Conservation (phyloP, 2,113 vertebrate genomes). For the Vireo altiloquus region DNA sequence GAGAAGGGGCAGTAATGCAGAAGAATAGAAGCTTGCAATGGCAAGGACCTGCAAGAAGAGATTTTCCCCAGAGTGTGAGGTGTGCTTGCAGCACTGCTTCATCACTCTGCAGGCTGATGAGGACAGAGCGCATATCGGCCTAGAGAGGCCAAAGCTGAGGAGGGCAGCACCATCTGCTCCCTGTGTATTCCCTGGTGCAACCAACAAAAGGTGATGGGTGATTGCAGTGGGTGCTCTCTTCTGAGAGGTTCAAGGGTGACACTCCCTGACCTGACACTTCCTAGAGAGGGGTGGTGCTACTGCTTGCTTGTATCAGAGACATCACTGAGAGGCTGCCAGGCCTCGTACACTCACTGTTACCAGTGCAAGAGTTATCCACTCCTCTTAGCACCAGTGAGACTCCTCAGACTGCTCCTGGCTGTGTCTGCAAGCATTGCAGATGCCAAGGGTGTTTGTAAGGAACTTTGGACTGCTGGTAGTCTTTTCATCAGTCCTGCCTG, state of each 20-base stretch:
- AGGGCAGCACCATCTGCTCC: background rate
- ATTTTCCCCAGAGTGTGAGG: background rate
- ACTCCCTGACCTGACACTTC: background rate
- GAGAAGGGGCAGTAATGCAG: background rate
- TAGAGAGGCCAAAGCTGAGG: background rate
- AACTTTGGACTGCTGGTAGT: background rate
- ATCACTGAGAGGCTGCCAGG: background rate
- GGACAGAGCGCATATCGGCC: rapidly evolving
- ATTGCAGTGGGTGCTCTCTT: too few relatives aligned
- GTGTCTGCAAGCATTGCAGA: background rate
- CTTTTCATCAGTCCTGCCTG: background rate
- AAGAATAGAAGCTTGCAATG: background rate
- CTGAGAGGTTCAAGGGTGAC: too few relatives aligned
- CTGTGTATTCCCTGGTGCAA: rapidly evolving
- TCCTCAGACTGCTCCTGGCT: background rate
- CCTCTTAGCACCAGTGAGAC: background rate
- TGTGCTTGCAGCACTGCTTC: background rate
- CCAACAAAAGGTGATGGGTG: background rate
- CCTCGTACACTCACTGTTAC: rapidly evolving
- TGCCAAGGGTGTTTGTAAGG: too few relatives aligned
- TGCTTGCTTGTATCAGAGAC: rapidly evolving
- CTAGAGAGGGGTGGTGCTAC: background rate
- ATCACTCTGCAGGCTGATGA: background rate
- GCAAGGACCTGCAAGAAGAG: background rate
- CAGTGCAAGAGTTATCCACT: background rate